A percentile compares a stretch with the other conserved stretches of the same genome.
Conservation (phyloP, 2,797 vertebrate genomes). For the Glyptemys insculpta region DNA sequence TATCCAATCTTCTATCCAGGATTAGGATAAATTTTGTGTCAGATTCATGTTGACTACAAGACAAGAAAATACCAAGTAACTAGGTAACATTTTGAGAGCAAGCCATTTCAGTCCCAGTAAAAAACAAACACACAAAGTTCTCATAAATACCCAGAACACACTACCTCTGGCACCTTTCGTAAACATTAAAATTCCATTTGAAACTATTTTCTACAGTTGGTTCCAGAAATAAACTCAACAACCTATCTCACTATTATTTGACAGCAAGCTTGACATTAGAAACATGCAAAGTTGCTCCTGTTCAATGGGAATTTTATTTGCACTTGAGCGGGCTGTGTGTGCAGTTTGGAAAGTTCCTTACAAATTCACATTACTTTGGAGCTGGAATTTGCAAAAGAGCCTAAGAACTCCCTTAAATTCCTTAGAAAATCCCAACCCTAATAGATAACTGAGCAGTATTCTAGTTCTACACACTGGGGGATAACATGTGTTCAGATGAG, state of each 20-base stretch:
- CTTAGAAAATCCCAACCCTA: neutral
- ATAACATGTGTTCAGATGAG: fast-evolving
- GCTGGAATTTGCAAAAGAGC: neutral
- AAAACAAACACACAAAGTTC: neutral
- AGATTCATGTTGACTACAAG: slow-evolving; percentile 87
- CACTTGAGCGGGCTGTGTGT: neutral
- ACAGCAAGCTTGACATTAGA: neutral
- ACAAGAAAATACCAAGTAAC: slow-evolving; percentile 13
- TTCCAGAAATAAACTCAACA: neutral
- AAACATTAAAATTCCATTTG: neutral
- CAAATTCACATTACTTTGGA: neutral
- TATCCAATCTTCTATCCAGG: slow-evolving; percentile 95
- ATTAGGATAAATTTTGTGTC: slow-evolving; percentile 95
- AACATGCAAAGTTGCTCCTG: fast-evolving
- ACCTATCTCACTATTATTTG: neutral
- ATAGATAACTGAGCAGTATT: fast-evolving
- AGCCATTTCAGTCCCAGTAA: neutral
- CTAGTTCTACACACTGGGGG: neutral
- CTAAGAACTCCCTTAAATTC: neutral
- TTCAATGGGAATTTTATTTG: neutral
- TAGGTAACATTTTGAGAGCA: neutral
- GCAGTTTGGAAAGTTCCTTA: neutral
- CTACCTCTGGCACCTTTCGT: neutral
- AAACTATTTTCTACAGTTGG: neutral
- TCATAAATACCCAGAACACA: neutral